Evolutionary conservation across 2,113 vertebrate species (phyloP), one percentile per base, ranked within the genome.

Genomic region (Gobiocypris rarus): DNA sequence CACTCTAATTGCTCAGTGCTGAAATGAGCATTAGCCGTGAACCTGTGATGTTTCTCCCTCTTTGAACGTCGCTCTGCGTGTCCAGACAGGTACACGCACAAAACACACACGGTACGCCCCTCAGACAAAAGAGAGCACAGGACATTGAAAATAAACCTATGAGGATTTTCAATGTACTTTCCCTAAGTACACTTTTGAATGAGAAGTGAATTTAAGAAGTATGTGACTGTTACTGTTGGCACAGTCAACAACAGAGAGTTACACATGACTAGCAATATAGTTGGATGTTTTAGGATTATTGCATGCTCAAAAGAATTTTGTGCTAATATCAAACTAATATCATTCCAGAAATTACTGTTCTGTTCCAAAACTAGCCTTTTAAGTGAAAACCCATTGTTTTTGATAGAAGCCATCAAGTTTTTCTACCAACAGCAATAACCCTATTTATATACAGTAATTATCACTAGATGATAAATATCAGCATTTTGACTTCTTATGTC

Each of bases 201-300:
- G 84, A 82, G 69, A 78, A 61, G 61, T 56, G 77, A 88, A 82
- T 81, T 79, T 85, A 67, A 86, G 61, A 83, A 48, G 28, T 56
- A 85, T 84, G 79, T 84, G 82, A 81, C 83, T 85, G 89, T 88
- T 87, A 85, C 65, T 87, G 85, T 89, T 89, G 87, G 89, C 83
- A 54, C 52, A 85, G 22, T 85, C 52, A 86, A 74, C 69, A 69
- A 81, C 77, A 73, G 81, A 59, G 38, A 43, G 67, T 43, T 67
- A 67, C 63, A 67, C 28, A 65, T 65, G 28, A 34, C 63, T 34
- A 22, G 17, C 31, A 69, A 38, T 19, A 69, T 69, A 69, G 22
- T 34, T 19, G 17, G 17, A 31, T 1, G 31, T 22, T 38, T 10
- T 38, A 34, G 31, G 34, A 38, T 38, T 22, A 38, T 5, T 4